Conservation (phyloP, 2,888 invertebrate species). For the Hypena proboscidalis region DNA sequence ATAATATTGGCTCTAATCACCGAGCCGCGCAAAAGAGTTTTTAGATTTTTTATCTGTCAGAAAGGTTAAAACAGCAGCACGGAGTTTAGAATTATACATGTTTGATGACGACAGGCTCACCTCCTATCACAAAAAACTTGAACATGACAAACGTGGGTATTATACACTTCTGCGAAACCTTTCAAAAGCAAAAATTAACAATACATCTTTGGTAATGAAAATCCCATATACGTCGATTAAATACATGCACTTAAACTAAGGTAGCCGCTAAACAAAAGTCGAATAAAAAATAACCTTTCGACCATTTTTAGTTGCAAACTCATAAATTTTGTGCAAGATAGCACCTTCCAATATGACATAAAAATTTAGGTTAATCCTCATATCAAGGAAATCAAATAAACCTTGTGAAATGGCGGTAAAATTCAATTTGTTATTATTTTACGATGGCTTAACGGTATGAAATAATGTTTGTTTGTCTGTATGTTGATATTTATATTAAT, state of each 20-base stretch:
- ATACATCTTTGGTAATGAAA: constrained; percentile 13
- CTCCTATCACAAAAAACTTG: too few species aligned
- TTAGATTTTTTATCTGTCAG: too few species aligned
- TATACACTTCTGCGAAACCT: too few species aligned
- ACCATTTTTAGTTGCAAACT: constrained; percentile 35
- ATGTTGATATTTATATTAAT: too few species aligned
- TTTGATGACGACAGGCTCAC: too few species aligned
- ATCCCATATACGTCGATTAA: constrained; percentile 22
- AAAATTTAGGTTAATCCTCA: constrained; percentile 35
- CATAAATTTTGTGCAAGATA: constrained; percentile 33
- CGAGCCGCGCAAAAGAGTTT: too few species aligned
- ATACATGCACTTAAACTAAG: constrained; percentile 22
- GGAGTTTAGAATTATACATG: too few species aligned
- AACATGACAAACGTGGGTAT: too few species aligned
- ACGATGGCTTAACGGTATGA: not conserved
- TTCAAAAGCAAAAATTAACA: constrained; percentile 8
- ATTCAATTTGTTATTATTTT: not conserved
- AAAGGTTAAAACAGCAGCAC: too few species aligned
- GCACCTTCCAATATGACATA: constrained; percentile 11
- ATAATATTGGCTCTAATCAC: too few species aligned
- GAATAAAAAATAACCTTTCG: constrained; percentile 32
- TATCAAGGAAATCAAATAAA: constrained; percentile 38
- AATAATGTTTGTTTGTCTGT: too few species aligned
- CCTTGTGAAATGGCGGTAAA: constrained; percentile 33
- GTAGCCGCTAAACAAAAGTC: constrained; percentile 26